These are phyloP conservation scores for Steinernema feltiae DNA, from an alignment of 1,140 invertebrate genomes.

Conservation along the genomic window DNA sequence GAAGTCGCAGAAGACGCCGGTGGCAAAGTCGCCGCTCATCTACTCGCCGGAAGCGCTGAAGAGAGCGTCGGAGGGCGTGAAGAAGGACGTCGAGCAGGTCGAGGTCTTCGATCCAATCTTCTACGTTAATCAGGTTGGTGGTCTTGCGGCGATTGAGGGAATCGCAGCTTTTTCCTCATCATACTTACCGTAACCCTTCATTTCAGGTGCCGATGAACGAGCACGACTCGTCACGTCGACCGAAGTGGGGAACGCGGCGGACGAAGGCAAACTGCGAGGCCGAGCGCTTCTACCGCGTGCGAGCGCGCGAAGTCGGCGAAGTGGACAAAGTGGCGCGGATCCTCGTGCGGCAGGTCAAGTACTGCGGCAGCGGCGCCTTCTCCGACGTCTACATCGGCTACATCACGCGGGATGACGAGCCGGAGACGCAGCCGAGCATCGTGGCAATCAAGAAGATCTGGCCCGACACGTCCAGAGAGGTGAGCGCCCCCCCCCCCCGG, in stretches of 20 bases:
- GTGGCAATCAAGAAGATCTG: slow-evolving; percentile 41
- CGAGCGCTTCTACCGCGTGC: slow-evolving; percentile 17
- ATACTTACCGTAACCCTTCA: not conserved
- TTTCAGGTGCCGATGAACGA: slow-evolving; percentile 34
- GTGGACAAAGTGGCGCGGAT: slow-evolving; percentile 21
- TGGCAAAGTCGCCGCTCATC: slow-evolving; percentile 19
- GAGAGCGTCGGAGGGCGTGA: slow-evolving; percentile 5
- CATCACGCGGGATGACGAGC: not conserved
- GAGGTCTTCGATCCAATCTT: slow-evolving; percentile 25
- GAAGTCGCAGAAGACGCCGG: no score
- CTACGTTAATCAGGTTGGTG: slow-evolving; percentile 26
- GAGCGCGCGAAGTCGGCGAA: slow-evolving; percentile 29
- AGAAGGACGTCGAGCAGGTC: slow-evolving; percentile 36
- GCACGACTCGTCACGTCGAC: slow-evolving; percentile 27
- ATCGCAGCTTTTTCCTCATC: no score
- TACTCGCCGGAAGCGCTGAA: slow-evolving; percentile 23
- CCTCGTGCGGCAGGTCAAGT: slow-evolving; percentile 24
- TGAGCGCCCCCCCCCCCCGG: no score
- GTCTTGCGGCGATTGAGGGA: slow-evolving; percentile 10
- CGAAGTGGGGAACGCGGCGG: slow-evolving; percentile 12
- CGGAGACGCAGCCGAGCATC: not conserved
- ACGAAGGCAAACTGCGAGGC: slow-evolving; percentile 25
- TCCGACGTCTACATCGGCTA: slow-evolving; percentile 15
- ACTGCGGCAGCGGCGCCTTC: slow-evolving; percentile 37
- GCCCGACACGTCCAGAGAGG: slow-evolving; percentile 38